A percentile compares a stretch with the other conserved stretches of the same genome.
These are phyloP conservation scores for Characodon lateralis DNA, from an alignment of 2,797 vertebrate species.

Conservation along the genomic window DNA sequence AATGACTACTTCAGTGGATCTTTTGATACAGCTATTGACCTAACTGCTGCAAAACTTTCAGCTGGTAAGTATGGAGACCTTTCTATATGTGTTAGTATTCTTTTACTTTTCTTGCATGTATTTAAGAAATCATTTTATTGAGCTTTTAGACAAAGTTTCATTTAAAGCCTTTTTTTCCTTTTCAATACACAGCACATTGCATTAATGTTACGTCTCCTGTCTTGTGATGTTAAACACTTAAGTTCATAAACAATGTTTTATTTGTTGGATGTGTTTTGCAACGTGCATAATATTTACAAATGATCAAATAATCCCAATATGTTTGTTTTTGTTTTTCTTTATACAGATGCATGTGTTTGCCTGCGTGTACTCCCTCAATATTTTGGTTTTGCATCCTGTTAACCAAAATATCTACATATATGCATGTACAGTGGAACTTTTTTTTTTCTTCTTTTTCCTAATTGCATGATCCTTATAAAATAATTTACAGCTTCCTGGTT, in stretches of 20 bases:
- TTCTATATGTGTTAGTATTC: conserved; percentile 52
- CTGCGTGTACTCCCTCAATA: conserved; percentile 91
- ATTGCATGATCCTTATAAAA: conserved; percentile 77
- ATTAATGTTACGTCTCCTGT: neutral
- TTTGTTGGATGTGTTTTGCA: conserved; percentile 54
- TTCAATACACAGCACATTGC: neutral
- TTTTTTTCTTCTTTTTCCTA: conserved; percentile 66
- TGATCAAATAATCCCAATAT: conserved; percentile 74
- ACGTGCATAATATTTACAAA: conserved; percentile 69
- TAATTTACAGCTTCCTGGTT: conserved; percentile 13
- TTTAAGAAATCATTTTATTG: conserved; percentile 26
- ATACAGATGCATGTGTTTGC: conserved; percentile 93
- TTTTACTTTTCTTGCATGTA: conserved; percentile 64
- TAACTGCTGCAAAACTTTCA: conserved; percentile 92
- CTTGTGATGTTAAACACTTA: neutral
- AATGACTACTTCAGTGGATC: conserved; percentile 87
- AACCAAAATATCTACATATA: conserved; percentile 83
- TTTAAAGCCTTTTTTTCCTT: neutral
- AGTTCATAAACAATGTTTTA: neutral
- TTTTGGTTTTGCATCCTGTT: conserved; percentile 90
- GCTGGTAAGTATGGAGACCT: conserved; percentile 88
- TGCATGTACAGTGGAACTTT: conserved; percentile 85
- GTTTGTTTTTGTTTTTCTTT: conserved; percentile 77
- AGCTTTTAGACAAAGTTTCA: conserved; percentile 32
- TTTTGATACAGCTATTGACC: conserved; percentile 91